These are phyloP conservation scores for Aphelenchoides bicaudatus DNA, from an alignment of 2,888 invertebrate genomes.

Conservation along the genomic window DNA sequence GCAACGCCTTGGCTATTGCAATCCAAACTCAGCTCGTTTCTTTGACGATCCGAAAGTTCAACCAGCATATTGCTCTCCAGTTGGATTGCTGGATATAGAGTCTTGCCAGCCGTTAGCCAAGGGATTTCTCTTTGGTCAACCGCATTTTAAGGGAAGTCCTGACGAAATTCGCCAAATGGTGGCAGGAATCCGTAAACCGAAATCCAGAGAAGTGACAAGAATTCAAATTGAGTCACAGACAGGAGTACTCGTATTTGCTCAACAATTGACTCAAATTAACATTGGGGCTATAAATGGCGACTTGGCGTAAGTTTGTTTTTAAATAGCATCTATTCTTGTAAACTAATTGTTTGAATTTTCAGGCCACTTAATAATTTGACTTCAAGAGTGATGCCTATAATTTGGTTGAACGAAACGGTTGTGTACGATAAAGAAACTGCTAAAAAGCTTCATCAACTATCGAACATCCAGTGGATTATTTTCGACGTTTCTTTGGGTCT, in stretches of 20 bases:
- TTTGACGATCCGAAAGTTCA: conserved; percentile 5
- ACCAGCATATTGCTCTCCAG: neutral
- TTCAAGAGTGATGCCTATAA: neutral
- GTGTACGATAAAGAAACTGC: neutral
- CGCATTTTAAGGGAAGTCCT: neutral
- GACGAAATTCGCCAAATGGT: neutral
- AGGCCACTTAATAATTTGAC: neutral
- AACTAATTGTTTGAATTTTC: neutral
- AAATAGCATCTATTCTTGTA: no score
- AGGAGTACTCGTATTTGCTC: neutral
- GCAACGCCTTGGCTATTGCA: conserved; percentile 4
- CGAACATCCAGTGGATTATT: no score
- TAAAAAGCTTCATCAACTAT: no score
- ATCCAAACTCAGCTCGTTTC: neutral
- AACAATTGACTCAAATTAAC: neutral
- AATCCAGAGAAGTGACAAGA: neutral
- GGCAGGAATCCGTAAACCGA: neutral
- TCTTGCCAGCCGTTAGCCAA: neutral
- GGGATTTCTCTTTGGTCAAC: neutral
- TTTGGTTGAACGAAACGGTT: conserved; percentile 5
- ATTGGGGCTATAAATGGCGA: neutral
- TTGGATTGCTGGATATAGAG: neutral
- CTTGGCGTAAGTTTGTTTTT: conserved; percentile 1
- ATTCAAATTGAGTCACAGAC: neutral
- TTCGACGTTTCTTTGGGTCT: no score